Percentiles rank a stretch among this genome's conserved stretches.
phyloP scores from a whole-genome alignment of 2,888 invertebrate species.

The Acleris cristana region DNA sequence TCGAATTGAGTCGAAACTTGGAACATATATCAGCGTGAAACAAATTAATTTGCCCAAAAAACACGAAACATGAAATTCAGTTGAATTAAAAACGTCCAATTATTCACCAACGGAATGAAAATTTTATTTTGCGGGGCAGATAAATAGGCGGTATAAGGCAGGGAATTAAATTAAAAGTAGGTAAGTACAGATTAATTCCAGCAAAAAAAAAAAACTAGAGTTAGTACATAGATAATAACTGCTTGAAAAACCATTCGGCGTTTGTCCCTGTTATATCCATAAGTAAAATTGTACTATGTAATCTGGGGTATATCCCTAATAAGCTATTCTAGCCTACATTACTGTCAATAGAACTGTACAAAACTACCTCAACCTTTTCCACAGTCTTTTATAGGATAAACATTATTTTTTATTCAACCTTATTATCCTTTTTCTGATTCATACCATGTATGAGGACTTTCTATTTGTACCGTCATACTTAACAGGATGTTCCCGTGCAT shows the following conservation, averaged over 20 bases:
- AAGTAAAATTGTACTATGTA: no score
- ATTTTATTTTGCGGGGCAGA: neutral
- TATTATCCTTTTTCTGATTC: neutral
- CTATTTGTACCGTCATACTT: constrained; percentile 17
- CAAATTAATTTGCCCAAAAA: constrained; percentile 15
- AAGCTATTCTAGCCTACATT: no score
- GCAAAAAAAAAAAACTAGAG: neutral
- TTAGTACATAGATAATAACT: no score
- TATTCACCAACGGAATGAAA: constrained; percentile 8
- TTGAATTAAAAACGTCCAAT: constrained; percentile 17
- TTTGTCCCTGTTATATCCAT: no score
- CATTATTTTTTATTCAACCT: neutral
- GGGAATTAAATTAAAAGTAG: neutral
- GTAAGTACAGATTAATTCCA: neutral
- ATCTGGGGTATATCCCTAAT: no score
- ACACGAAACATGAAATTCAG: neutral
- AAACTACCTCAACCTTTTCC: neutral
- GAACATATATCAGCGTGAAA: constrained; percentile 17
- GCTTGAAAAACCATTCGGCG: no score
- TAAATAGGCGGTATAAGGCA: neutral
- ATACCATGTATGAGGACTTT: neutral
- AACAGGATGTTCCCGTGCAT: constrained; percentile 2
- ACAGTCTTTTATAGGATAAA: no score
- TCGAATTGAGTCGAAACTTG: constrained; percentile 14
- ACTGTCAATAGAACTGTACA: no score